Conservation (phyloP, 2,797 vertebrate species). For the Eutrigla gurnardus region DNA sequence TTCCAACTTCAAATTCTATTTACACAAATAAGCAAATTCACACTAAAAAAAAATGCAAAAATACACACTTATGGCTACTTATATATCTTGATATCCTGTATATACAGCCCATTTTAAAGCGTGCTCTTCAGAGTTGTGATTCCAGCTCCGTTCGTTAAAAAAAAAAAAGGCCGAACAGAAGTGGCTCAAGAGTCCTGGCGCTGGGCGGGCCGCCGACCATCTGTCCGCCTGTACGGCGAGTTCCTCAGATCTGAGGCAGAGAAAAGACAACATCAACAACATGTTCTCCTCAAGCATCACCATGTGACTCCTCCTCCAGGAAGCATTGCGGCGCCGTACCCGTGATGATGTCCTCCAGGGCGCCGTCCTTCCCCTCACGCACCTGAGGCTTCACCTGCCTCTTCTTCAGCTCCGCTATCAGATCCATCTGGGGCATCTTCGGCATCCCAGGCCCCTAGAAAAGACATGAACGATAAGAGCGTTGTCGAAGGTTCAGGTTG, state of each 20-base stretch:
- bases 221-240: slow-evolving; percentile 90
- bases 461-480: not conserved
- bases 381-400: slow-evolving; percentile 95
- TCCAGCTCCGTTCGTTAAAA: slow-evolving; percentile 8
- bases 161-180: slow-evolving; percentile 4
- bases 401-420: slow-evolving; percentile 97
- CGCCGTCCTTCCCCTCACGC: slow-evolving; percentile 93
- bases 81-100: slow-evolving; percentile 29
- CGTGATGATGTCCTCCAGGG: slow-evolving; percentile 97
- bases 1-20: slow-evolving; percentile 58
- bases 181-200: slow-evolving; percentile 82
- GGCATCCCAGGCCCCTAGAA: slow-evolving; percentile 88
- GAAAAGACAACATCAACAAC: slow-evolving; percentile 2
- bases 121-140: slow-evolving; percentile 38
- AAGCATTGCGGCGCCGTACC: slow-evolving; percentile 70
- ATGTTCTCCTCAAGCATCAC: not conserved
- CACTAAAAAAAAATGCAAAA: slow-evolving; percentile 30
- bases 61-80: slow-evolving; percentile 11
- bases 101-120: slow-evolving; percentile 51
- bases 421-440: slow-evolving; percentile 95
- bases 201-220: slow-evolving; percentile 85
- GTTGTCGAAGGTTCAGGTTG: not conserved
- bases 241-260: slow-evolving; percentile 89
- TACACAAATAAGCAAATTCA: slow-evolving; percentile 60
- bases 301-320: not conserved